These are phyloP conservation scores for Gorsachius magnificus DNA, from an alignment of 2,797 vertebrate genomes.

Conservation along the genomic window DNA sequence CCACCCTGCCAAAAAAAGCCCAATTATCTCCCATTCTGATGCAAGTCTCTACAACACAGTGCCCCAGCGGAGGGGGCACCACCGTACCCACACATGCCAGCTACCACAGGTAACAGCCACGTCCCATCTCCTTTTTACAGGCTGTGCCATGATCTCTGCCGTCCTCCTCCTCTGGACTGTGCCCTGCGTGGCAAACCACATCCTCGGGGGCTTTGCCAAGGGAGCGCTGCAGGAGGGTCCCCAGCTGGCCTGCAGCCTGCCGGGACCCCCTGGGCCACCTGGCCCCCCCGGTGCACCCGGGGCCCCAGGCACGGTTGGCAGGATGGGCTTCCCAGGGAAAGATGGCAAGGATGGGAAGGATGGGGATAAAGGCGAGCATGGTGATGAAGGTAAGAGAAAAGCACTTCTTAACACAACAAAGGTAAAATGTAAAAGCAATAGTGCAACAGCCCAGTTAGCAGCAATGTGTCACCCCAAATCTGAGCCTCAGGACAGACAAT, in stretches of 20 bases:
- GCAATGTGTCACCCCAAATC: not conserved
- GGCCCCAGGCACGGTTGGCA: constrained; percentile 81
- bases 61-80: fast-evolving
- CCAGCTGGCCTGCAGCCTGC: constrained; percentile 90
- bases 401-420: fast-evolving
- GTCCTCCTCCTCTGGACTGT: constrained; percentile 79
- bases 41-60: not conserved
- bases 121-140: constrained; percentile 50
- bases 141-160: constrained; percentile 80
- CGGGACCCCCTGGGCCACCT: constrained; percentile 85
- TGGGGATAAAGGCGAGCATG: constrained; percentile 84
- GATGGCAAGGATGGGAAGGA: constrained; percentile 92
- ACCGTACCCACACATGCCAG: fast-evolving
- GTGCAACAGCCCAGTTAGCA: not conserved
- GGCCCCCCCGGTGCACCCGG: constrained; percentile 86
- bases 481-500: not conserved
- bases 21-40: not conserved
- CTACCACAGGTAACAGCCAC: not conserved
- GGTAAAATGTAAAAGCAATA: not conserved
- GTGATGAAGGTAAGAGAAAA: constrained; percentile 81
- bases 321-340: constrained; percentile 89
- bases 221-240: constrained; percentile 77
- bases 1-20: not conserved
- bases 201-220: constrained; percentile 68
- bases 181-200: constrained; percentile 78